These are phyloP conservation scores for Andrena cerasifolii DNA, from an alignment of 1,140 invertebrate species.

Conservation along the genomic window DNA sequence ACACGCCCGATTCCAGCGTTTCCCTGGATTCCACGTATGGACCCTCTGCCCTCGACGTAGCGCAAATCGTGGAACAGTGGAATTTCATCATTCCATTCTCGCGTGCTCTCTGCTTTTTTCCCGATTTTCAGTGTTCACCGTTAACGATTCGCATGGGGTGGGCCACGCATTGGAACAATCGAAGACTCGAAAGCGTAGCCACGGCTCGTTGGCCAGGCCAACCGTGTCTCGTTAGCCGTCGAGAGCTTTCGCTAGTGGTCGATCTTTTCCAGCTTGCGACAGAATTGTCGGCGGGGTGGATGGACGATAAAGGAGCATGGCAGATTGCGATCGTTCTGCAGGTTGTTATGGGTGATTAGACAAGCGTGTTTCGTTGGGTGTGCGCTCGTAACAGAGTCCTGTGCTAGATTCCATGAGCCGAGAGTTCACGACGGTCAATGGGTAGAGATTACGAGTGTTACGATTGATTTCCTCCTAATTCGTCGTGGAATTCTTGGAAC, in stretches of 20 bases:
- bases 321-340: too few species aligned
- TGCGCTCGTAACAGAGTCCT: too few species aligned
- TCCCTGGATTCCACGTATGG: background rate
- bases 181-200: background rate
- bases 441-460: too few species aligned
- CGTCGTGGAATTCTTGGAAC: background rate
- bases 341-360: too few species aligned
- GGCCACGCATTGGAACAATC: background rate
- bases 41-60: background rate
- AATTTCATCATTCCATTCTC: background rate
- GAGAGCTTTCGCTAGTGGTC: background rate
- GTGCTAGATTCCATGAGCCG: too few species aligned
- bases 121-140: background rate
- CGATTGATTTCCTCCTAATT: background rate
- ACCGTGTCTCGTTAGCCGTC: background rate
- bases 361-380: too few species aligned
- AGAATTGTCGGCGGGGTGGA: background rate
- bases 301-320: too few species aligned
- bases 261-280: too few species aligned
- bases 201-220: background rate
- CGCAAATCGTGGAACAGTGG: background rate
- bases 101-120: background rate
- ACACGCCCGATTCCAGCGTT: conserved; percentile 36
- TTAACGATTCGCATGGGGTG: background rate
- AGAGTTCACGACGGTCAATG: too few species aligned